Conservation (phyloP, 2,113 vertebrate genomes). For the Narcine bancroftii region DNA sequence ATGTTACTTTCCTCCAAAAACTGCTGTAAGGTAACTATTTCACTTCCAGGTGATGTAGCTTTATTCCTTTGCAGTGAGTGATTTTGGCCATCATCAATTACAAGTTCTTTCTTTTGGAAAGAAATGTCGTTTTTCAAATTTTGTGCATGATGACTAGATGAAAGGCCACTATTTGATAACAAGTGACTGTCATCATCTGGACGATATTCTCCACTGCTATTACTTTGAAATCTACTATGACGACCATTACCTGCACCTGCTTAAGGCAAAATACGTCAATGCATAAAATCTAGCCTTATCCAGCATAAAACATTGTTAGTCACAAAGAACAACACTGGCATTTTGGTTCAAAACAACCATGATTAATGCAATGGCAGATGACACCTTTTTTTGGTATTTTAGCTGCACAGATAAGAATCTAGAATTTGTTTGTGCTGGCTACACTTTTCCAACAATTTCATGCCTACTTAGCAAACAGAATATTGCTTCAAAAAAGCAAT, state of each 20-base stretch:
- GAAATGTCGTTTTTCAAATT: slow-evolving; percentile 70
- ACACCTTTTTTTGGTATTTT: background rate
- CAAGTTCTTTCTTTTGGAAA: slow-evolving; percentile 58
- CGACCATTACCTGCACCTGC: slow-evolving; percentile 70
- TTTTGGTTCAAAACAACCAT: background rate
- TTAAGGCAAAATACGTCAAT: slow-evolving; percentile 43
- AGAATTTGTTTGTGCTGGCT: background rate
- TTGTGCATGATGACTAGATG: slow-evolving; percentile 53
- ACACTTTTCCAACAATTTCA: background rate
- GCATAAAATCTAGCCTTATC: background rate
- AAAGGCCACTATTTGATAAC: slow-evolving; percentile 90
- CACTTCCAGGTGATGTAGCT: slow-evolving; percentile 63
- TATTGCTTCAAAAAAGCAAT: background rate
- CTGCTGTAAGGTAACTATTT: slow-evolving; percentile 83
- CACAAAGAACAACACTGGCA: background rate
- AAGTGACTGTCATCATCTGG: slow-evolving; percentile 76
- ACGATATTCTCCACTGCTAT: slow-evolving; percentile 91
- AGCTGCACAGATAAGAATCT: background rate
- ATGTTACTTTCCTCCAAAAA: slow-evolving; percentile 85
- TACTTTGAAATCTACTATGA: slow-evolving; percentile 82
- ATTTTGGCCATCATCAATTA: slow-evolving; percentile 50
- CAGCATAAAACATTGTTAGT: background rate
- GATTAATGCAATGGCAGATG: background rate
- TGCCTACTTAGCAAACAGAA: background rate
- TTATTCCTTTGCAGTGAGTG: slow-evolving; percentile 51